Conservation (phyloP, 23 tunicate genomes). For the Trididemnum miniatum region DNA sequence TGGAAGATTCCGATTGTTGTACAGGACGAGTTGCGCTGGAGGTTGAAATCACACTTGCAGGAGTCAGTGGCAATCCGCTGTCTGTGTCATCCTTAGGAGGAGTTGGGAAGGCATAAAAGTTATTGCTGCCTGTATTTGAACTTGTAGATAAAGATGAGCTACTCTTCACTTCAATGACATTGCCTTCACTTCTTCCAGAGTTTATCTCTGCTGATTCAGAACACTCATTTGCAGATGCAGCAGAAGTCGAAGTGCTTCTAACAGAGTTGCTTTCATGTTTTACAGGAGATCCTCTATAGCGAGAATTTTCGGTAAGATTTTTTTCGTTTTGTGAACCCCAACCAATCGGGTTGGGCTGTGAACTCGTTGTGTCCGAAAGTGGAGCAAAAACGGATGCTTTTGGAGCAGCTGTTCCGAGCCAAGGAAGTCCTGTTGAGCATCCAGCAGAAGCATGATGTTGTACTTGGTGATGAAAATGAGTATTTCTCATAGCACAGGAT, state of each 20-base stretch:
- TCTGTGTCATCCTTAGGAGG: conserved; percentile 72
- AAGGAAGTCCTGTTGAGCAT: conserved; percentile 27
- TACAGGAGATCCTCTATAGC: background rate
- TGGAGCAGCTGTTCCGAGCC: conserved; percentile 53
- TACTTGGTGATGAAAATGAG: conserved; percentile 51
- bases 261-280: background rate
- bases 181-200: background rate
- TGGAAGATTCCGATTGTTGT: conserved; percentile 40
- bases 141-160: background rate
- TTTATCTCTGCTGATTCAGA: background rate
- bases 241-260: background rate
- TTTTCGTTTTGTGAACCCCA: conserved; percentile 21
- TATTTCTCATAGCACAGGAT: conserved; percentile 50
- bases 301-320: background rate
- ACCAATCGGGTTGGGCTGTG: conserved; percentile 15
- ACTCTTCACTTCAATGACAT: background rate
- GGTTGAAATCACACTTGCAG: conserved; percentile 38
- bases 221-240: background rate
- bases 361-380: conserved; percentile 7
- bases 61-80: conserved; percentile 42
- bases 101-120: conserved; percentile 65
- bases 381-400: conserved; percentile 53
- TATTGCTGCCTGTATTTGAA: conserved; percentile 11
- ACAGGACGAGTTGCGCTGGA: conserved; percentile 40
- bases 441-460: conserved; percentile 48